Conservation (phyloP, 2,797 vertebrate genomes). For the Vireo griseus region DNA sequence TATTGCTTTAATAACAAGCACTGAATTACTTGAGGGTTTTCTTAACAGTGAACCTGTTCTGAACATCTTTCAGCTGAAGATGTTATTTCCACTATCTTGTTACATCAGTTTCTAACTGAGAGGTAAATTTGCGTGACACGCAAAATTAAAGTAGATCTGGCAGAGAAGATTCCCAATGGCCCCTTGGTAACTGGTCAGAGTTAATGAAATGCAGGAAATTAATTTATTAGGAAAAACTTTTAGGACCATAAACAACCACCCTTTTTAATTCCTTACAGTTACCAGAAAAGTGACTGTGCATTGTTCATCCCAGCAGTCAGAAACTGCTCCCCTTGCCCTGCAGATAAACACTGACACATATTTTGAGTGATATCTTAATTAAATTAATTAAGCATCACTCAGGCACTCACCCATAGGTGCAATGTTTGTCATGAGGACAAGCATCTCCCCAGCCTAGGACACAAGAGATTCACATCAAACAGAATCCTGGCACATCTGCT, state of each 20-base stretch:
- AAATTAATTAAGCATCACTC: background rate
- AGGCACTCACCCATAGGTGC: background rate
- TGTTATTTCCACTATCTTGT: background rate
- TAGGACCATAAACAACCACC: background rate
- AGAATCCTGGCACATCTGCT: background rate
- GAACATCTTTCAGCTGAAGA: background rate
- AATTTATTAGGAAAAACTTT: background rate
- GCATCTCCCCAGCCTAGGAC: background rate
- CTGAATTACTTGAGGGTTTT: background rate
- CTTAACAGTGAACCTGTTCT: background rate
- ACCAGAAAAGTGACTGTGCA: background rate
- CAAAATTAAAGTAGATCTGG: background rate
- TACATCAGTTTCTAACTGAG: background rate
- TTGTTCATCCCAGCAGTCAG: background rate
- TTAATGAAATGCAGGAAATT: slow-evolving; percentile 24
- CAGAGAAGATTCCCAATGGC: background rate
- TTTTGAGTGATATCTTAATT: background rate
- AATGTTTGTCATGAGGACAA: background rate
- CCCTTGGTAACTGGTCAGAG: background rate
- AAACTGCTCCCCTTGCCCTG: background rate
- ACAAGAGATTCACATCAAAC: background rate
- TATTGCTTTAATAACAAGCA: background rate
- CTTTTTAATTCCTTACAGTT: background rate
- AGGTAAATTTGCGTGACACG: background rate
- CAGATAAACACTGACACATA: background rate